Base-by-base conservation (phyloP, 2,797 vertebrate species). In the Mareca strepera region DNA sequence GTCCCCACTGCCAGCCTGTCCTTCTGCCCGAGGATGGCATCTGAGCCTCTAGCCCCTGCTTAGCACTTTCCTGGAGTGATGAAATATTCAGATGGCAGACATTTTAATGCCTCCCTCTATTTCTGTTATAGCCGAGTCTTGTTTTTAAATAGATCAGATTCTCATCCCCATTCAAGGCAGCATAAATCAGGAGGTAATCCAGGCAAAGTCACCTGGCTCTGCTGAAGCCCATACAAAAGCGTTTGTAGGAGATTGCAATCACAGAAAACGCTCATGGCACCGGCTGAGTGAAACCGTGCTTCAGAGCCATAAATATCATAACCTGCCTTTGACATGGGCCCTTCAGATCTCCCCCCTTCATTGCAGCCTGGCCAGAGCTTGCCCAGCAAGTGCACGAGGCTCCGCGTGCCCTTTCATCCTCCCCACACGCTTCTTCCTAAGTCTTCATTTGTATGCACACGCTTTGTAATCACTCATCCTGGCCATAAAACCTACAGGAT, bases 401-500 rank as follows among this genome's bases (percentile, higher is more conserved):
- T 97, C 86, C 6, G 12, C 63, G 28, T 86, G 86, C 76, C 93
- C 88, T 96, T 97, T 97, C 96, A 94, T 94, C 46, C 80, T 92
- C 82, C 81, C 88, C 92, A 70, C 17, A 2, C 18, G 18, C 44
- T 29, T 39, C 77, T 79, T 83, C 66, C 52, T 82, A 88, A 91
- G 76, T 93, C 86, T 94, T 94, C 85, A 91, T 97, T 97, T 96
- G 60, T 94, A 94, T 95, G 84, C 84, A 81, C 85, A 86, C 82
- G 41, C 94, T 97, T 96, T 79, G 96, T 96, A 89, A 97, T 96
- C 72, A 33, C 89, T 97, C 95, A 94, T 90, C 93, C 66, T 92
- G 79, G 94, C 93, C 96, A 93, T 97, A 97, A 98, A 98, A 90
- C 93, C 90, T 96, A 87, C 63, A 96, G 94, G 91, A 96, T 97